Evolutionary conservation across 2,113 vertebrate species (phyloP).

Genomic region (Elgaria multicarinata): DNA sequence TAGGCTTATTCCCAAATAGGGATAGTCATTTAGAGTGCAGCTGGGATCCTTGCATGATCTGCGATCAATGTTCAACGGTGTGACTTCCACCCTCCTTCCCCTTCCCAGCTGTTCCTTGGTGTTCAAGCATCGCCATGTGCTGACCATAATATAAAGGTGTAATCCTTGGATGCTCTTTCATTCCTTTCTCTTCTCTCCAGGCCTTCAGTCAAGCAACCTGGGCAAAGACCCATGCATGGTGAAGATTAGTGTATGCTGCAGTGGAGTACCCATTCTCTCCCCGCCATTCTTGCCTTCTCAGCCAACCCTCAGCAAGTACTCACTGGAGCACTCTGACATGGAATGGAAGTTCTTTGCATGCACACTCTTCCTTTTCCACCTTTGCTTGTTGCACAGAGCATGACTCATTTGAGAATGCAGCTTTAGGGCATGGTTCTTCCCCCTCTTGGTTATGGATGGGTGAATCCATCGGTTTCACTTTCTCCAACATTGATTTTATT

Average conservation of each 20-base stretch:
- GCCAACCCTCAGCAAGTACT: not conserved
- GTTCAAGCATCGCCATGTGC: not conserved
- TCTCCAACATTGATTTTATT: no score
- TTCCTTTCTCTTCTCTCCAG: not conserved
- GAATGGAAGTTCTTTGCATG: not conserved
- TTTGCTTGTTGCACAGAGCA: no score
- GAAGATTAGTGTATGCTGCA: not conserved
- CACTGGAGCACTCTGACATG: not conserved
- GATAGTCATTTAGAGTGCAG: not conserved
- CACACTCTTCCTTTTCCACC: not conserved
- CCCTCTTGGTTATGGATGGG: no score
- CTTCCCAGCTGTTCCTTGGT: no score
- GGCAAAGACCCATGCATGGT: not conserved
- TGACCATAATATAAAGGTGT: not conserved
- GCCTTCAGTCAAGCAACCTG: not conserved
- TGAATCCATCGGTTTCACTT: no score
- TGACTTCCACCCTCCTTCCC: not conserved
- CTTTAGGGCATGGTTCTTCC: not conserved
- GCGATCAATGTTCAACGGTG: not conserved
- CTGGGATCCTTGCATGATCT: not conserved
- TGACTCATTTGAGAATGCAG: not conserved
- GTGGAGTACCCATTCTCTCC: no score
- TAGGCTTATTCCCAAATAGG: not conserved
- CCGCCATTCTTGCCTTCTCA: not conserved
- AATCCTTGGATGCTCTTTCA: not conserved